Base-by-base conservation (phyloP, 2,797 vertebrate species). In the Enteromius paludinosus region DNA sequence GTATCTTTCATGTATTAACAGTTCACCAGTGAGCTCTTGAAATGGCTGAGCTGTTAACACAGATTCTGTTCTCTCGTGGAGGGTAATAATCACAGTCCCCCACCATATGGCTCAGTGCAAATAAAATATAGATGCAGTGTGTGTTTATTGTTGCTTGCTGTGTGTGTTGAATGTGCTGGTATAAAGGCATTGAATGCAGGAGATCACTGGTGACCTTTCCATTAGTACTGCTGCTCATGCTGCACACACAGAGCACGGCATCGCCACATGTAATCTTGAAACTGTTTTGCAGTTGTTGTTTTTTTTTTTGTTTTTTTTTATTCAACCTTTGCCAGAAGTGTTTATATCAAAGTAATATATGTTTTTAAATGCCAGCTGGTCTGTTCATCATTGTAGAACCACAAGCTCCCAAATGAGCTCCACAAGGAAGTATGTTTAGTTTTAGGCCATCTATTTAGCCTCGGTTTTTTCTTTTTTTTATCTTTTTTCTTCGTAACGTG, bases 121-220 rank as follows among this genome's bases (percentile, higher is more conserved):
- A 80, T 82, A 30, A 83, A 85, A 84, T 83, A 81, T 85, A 66
- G 30, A 83, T 69, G 30, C 33, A 49, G 38, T 59, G 20, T 83
- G 47, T 65, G 56, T 75, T 77, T 68, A 45, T 10, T 35, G 38
- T 6, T 35, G 30, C 54, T 56, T 45, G 59, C 43, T 45, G 23
- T 73, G 64, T 66, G 38, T 33, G 59, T 65, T 41, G 47, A 74
- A 43, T 73, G 49, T 79, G 54, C 64, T 69, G 75, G 25, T 77
- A 41, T 76, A 45, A 75, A 28, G 14, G 12, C 35, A 45, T 54
- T 85, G 54, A 72, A 73, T 35, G 30, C 47, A 79, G 49, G 49
- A 71, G 78, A 79, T 83, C 78, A 77, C 14, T 3, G 4, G 30
- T 84, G 85, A 87, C 84, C 82, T 86, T 88, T 84, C 41, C 38